These are phyloP conservation scores for Pelecanoides urinatrix DNA, from an alignment of 2,113 vertebrate species.

Conservation along the genomic window DNA sequence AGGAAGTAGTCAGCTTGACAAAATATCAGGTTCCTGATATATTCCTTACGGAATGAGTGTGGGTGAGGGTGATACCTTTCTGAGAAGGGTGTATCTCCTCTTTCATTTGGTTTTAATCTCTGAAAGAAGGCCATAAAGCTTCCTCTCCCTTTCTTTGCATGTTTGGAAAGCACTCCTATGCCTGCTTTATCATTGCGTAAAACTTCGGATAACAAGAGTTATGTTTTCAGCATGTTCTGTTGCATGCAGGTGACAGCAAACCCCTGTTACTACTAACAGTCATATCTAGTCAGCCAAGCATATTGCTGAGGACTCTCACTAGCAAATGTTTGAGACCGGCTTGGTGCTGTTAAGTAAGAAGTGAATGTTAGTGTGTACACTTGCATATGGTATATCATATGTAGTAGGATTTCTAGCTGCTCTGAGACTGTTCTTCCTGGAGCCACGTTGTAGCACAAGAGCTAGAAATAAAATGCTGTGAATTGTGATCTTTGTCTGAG, in stretches of 20 bases:
- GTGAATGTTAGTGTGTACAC: neutral
- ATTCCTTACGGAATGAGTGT: neutral
- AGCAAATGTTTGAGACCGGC: neutral
- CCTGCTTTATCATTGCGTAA: neutral
- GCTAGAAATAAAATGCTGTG: neutral
- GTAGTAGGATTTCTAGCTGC: neutral
- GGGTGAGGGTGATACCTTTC: neutral
- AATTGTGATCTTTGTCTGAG: neutral
- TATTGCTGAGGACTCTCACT: neutral
- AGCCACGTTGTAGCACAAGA: accelerated
- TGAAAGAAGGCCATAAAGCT: neutral
- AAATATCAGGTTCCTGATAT: neutral
- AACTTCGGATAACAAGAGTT: neutral
- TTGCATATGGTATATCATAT: neutral
- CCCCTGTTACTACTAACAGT: neutral
- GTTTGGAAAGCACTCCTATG: neutral
- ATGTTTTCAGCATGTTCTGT: neutral
- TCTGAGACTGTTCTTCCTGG: neutral
- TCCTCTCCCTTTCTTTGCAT: neutral
- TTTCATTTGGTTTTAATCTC: neutral
- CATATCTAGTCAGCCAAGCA: neutral
- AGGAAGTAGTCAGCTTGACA: neutral
- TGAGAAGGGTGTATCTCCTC: neutral
- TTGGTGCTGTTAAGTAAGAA: neutral
- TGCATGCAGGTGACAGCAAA: neutral